phyloP scores from a whole-genome alignment of 2,888 invertebrate species.

The Biston betularia region DNA sequence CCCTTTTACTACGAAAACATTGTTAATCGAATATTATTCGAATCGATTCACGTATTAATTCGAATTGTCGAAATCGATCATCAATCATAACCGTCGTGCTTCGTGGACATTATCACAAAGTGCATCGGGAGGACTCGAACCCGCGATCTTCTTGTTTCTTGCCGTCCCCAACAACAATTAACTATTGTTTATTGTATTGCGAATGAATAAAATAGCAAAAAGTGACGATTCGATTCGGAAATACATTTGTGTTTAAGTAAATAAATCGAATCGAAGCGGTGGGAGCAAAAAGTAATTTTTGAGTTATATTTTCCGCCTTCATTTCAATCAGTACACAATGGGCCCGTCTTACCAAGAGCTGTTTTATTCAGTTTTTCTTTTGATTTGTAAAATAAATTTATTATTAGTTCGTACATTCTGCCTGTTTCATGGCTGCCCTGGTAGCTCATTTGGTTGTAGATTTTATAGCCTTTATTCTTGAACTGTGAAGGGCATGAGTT shows the following conservation, averaged over 20 bases:
- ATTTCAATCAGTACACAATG: conserved; percentile 26
- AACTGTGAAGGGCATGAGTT: too few species aligned
- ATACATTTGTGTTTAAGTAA: conserved; percentile 53
- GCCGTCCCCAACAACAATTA: conserved; percentile 60
- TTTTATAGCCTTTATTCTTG: too few species aligned
- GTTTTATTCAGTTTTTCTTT: background rate
- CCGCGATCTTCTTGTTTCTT: conserved; percentile 57
- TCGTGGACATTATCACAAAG: conserved; percentile 70
- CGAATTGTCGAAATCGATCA: conserved; percentile 71
- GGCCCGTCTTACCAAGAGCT: background rate
- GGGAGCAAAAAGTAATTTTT: conserved; percentile 33
- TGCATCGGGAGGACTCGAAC: conserved; percentile 62
- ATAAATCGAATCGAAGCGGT: conserved; percentile 44
- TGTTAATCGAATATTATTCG: conserved; percentile 53
- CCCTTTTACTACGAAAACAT: conserved; percentile 63
- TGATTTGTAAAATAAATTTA: background rate
- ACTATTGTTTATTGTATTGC: conserved; percentile 71
- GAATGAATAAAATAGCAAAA: conserved; percentile 62
- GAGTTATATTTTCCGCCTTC: conserved; percentile 27
- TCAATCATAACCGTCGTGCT: conserved; percentile 77
- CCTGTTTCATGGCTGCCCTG: too few species aligned
- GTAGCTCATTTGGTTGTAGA: too few species aligned
- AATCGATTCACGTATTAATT: conserved; percentile 77
- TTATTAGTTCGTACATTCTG: too few species aligned
- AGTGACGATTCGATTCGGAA: conserved; percentile 48